These are phyloP conservation scores for Alcedo quadribrachys DNA, from an alignment of 2,797 vertebrate species.

Conservation along the genomic window DNA sequence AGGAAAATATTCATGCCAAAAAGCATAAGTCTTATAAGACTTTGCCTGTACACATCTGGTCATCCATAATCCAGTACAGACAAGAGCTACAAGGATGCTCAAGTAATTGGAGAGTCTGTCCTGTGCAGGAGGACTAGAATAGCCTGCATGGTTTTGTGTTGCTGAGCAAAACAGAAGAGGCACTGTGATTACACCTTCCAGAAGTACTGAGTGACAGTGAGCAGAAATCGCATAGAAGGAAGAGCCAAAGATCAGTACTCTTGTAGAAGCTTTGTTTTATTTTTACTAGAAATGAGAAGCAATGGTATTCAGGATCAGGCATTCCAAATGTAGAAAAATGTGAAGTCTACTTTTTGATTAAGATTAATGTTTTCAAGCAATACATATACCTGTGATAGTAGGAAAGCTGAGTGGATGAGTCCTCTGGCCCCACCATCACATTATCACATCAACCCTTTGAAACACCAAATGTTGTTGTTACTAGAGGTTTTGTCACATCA, in stretches of 20 bases:
- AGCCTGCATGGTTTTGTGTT: not conserved
- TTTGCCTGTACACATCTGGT: not conserved
- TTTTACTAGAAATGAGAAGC: not conserved
- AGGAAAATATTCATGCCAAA: not conserved
- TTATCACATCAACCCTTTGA: not conserved
- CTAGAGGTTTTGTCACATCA: slow-evolving; percentile 22
- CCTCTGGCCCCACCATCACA: not conserved
- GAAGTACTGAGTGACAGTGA: not conserved
- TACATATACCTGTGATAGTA: not conserved
- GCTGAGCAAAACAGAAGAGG: not conserved
- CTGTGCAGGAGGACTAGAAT: not conserved
- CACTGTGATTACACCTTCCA: not conserved
- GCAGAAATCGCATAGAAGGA: not conserved
- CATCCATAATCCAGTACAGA: not conserved
- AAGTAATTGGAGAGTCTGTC: not conserved
- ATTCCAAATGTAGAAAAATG: not conserved
- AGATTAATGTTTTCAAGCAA: not conserved
- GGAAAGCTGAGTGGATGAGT: not conserved
- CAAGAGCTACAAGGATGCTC: not conserved
- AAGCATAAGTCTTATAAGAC: not conserved
- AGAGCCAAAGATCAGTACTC: not conserved
- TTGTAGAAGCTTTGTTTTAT: not conserved
- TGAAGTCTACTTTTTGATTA: not conserved
- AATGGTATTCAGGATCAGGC: not conserved
- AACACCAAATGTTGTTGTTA: not conserved